Percentiles rank a stretch among this genome's conserved stretches.
Evolutionary conservation across 2,797 vertebrate species (phyloP).

Genomic region (Mus spretus): DNA sequence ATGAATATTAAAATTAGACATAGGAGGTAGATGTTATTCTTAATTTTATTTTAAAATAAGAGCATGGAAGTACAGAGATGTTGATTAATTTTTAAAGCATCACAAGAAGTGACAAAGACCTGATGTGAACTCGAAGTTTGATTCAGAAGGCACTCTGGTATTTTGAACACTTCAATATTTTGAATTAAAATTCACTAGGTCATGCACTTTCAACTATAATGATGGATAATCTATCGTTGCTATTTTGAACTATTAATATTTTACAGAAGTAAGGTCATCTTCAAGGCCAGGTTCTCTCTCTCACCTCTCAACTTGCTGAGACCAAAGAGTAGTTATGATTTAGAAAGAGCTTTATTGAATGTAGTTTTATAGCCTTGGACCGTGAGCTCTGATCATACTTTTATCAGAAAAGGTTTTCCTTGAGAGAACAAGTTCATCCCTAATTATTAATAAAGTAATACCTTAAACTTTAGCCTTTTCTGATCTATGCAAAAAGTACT

Average conservation of each 20-base stretch:
- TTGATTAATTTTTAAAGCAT: neutral
- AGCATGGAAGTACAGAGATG: neutral
- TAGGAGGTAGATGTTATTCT: neutral
- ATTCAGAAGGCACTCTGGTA: neutral
- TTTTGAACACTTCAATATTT: neutral
- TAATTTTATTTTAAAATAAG: slow-evolving; percentile 33
- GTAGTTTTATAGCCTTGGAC: neutral
- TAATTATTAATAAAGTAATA: neutral
- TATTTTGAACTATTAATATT: neutral
- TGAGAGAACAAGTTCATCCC: neutral
- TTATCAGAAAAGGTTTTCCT: neutral
- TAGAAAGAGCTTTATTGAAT: neutral
- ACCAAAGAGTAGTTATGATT: neutral
- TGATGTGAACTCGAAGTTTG: neutral
- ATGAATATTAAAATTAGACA: slow-evolving; percentile 39
- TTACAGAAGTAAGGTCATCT: neutral
- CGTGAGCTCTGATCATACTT: neutral
- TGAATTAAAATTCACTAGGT: neutral
- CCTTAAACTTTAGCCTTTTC: neutral
- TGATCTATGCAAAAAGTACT: neutral
- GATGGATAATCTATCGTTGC: neutral
- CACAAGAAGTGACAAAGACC: neutral
- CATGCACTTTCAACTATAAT: neutral
- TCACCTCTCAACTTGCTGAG: neutral
- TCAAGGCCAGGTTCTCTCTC: neutral